Evolutionary conservation across 2,797 vertebrate species (phyloP), one percentile per base, ranked within the genome.

Genomic region (Danio albolineatus): DNA sequence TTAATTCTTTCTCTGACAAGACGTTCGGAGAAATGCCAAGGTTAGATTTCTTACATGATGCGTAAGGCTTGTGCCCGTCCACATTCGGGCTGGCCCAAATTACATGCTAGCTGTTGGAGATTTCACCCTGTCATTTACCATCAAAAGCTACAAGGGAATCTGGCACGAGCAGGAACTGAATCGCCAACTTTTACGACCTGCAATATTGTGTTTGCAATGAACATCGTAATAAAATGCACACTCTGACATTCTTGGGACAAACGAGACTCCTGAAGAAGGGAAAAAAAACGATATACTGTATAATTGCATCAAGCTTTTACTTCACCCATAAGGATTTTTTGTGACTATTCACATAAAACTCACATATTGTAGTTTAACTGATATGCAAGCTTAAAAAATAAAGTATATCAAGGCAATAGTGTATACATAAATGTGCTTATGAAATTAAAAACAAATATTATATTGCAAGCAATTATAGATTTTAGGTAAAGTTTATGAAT

Each of bases 1-100:
- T 94, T 91, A 90, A 89, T 91, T 93, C 93, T 94, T 93, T 93
- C 92, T 93, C 93, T 92, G 90, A 94, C 89, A 88, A 92, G 85
- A 75, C 85, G 65, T 86, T 88, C 94, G 94, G 95, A 90, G 86
- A 81, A 66, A 78, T 36, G 91, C 94, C 95, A 94, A 17, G 80
- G 82, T 46, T 79, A 87, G 90, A 91, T 94, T 94, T 94, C 92
- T 94, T 67, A 79, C 59, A 72, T 64, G 76, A 62, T 53, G 48
- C 38, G 89, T 86, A 87, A 87, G 84, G 65, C 85, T 87, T 87
- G 83, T 86, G 88, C 87, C 87, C 69, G 21, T 72, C 82, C 79
- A 76, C 76, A 85, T 86, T 85, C 44, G 67, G 67, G 77, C 39
- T 87, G 84, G 85, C 87, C 28, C 89, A 89, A 91, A 92, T 93